phyloP scores from a whole-genome alignment of 37 sponge, comb jelly and placozoan genomes.

The Aphrocallistes beatrix region DNA sequence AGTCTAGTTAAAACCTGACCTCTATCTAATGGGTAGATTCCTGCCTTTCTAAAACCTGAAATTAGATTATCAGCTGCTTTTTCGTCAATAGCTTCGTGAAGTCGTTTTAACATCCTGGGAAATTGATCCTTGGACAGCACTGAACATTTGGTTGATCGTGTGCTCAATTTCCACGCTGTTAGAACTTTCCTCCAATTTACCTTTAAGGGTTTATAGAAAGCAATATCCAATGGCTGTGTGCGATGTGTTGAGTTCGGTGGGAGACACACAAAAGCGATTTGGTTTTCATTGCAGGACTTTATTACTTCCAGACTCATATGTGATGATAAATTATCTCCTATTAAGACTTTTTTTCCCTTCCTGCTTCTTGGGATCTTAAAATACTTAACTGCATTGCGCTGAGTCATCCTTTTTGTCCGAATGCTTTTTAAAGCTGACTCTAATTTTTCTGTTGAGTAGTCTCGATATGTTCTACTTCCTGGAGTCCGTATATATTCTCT shows the following conservation, averaged over 20 bases:
- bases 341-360: neutral
- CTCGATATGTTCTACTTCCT: neutral
- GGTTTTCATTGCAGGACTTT: neutral
- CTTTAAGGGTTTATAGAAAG: slow-evolving; percentile 8
- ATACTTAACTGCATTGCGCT: slow-evolving; percentile 10
- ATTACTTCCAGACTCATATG: slow-evolving; percentile 11
- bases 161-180: slow-evolving; percentile 1
- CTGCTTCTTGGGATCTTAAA: slow-evolving; percentile 15
- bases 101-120: neutral
- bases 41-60: neutral
- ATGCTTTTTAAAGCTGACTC: neutral
- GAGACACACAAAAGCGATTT: neutral
- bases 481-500: neutral
- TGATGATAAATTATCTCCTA: slow-evolving; percentile 18
- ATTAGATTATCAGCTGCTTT: neutral
- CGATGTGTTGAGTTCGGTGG: slow-evolving; percentile 9
- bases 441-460: slow-evolving; percentile 10
- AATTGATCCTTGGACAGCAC: slow-evolving; percentile 16
- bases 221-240: slow-evolving; percentile 18
- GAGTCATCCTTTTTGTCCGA: neutral
- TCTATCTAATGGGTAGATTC: neutral
- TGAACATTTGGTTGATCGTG: neutral
- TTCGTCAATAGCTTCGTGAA: neutral
- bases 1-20: neutral
- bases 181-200: slow-evolving; percentile 19